These are phyloP conservation scores for Luperina nickerlii DNA, from an alignment of 2,888 invertebrate genomes.

Conservation along the genomic window DNA sequence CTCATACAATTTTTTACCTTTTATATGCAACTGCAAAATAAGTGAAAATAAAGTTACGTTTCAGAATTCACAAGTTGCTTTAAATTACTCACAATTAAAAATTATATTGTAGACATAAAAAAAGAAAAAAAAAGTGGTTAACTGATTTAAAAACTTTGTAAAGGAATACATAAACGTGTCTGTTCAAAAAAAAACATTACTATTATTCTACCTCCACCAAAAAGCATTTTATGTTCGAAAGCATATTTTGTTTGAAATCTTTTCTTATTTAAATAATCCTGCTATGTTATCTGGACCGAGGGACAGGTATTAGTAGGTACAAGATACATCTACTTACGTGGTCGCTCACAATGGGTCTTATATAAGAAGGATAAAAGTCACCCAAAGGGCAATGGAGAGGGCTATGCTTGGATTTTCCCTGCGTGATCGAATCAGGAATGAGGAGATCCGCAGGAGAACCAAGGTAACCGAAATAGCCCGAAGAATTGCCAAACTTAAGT, in stretches of 20 bases:
- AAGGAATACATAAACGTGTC: neutral
- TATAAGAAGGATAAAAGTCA: too few relatives aligned
- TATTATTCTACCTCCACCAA: constrained; percentile 3
- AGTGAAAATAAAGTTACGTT: neutral
- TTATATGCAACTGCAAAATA: neutral
- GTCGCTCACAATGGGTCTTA: too few relatives aligned
- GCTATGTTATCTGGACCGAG: neutral
- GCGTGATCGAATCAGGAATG: too few relatives aligned
- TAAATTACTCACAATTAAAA: neutral
- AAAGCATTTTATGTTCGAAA: constrained; percentile 19
- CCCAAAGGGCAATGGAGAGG: too few relatives aligned
- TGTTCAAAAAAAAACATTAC: neutral
- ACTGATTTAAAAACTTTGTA: neutral
- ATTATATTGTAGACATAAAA: neutral
- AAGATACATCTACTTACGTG: too few relatives aligned
- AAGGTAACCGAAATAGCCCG: too few relatives aligned
- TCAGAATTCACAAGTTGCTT: neutral
- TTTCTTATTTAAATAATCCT: neutral
- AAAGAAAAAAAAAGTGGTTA: neutral
- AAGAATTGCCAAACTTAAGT: too few relatives aligned
- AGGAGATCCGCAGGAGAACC: too few relatives aligned
- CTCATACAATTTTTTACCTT: neutral
- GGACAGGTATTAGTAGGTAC: too few relatives aligned
- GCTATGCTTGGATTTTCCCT: too few relatives aligned
- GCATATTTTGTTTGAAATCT: neutral